phyloP scores from a whole-genome alignment of 2,888 invertebrate genomes.

The Rhopalosiphum nymphaeae region DNA sequence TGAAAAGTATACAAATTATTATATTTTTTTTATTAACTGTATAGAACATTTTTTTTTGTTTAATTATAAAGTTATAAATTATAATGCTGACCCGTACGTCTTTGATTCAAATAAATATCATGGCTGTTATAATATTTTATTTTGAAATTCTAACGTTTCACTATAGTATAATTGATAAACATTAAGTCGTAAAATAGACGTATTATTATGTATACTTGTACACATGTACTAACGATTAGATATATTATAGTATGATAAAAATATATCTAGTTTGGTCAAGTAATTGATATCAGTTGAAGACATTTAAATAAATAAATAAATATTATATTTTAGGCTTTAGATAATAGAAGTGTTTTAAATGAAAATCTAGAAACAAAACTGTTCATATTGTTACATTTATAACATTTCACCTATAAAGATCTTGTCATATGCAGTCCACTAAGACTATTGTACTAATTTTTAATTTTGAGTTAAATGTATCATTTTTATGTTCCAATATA shows the following conservation, averaged over 20 bases:
- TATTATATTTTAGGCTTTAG: neutral
- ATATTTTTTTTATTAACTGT: neutral
- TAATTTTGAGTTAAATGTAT: too few relatives aligned
- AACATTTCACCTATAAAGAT: neutral
- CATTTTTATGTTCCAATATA: neutral
- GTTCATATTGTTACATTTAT: neutral
- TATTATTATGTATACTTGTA: neutral
- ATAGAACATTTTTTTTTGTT: neutral
- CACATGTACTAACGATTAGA: neutral
- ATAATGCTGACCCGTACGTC: neutral
- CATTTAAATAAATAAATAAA: neutral
- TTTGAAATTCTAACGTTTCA: neutral
- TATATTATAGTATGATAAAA: neutral
- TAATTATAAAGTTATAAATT: too few relatives aligned
- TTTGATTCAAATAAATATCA: neutral
- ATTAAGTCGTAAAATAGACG: neutral
- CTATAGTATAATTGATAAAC: neutral
- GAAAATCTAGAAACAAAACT: neutral
- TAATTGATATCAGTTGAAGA: neutral
- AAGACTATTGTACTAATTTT: neutral
- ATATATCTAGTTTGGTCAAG: neutral
- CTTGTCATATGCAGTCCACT: neutral
- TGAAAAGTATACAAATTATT: neutral
- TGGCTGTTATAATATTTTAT: neutral
- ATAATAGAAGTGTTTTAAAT: neutral